Base-by-base conservation (phyloP, 2,113 vertebrate species). In the Anolis sagrei region DNA sequence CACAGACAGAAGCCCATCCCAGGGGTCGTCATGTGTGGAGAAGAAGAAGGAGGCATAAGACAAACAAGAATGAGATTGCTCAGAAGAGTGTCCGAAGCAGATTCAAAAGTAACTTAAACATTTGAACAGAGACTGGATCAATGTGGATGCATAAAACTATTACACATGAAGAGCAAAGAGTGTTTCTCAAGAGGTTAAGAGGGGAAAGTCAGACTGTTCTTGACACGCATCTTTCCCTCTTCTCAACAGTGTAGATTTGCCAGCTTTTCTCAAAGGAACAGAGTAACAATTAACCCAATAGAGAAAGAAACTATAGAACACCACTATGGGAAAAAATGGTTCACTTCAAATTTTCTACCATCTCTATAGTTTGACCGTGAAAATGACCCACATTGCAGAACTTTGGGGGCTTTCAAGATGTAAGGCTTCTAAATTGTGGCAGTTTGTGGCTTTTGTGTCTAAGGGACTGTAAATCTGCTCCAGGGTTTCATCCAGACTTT, bases 91-190 rank as follows among this genome's bases (percentile, higher is more conserved):
- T 58, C 29, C 76, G 82, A 58, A 86, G 36, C 62, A 76, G n/a
- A 88, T 89, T 82, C 78, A 88, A 92, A 86, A 86, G 77, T 39
- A 86, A 58, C 76, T 79, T 13, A 89, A 90, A 79, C 39, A 0
- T 0, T 54, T 66, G 79, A 90, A 29, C 87, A 86, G 76, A 61
- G 48, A 0, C 0, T 49, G 73, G 36, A 64, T 93, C 69, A 54
- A n/a, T 0, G 21, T 25, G 54, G 0, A 0, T 1, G 19, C 44
- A 77, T 88, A 77, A 89, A 88, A 61, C 70, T 34, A 83, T 0
- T 1, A 78, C 69, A 68, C 58, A 85, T 87, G 88, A 82, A 91
- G 70, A 81, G 21, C 36, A 89, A 18, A 44, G 32, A 5, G 69
- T 1, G 18, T 13, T 91, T 76, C 87, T 76, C 58, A 69, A 58